Base-by-base conservation (phyloP, 2,113 vertebrate genomes). In the Pomatostomus ruficeps region DNA sequence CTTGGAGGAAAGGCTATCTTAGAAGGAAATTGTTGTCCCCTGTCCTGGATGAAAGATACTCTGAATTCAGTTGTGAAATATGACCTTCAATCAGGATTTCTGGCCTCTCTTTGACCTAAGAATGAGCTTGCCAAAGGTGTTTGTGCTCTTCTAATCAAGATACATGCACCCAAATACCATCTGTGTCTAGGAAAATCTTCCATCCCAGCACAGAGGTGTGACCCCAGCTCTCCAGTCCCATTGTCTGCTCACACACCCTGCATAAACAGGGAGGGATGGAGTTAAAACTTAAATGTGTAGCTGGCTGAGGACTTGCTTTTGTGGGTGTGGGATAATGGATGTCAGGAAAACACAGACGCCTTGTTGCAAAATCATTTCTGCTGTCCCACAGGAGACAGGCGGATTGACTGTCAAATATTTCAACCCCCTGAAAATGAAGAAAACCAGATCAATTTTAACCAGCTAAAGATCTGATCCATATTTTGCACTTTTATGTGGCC, bases 71-170 rank as follows among this genome's bases (percentile, higher is more conserved):
- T 51, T 58, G 46, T 5, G 22, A 81, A 89, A 40, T 38, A 31
- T 0, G 12, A 38, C 12, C 14, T 49, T 40, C 66, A 76, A 70
- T 62, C 0, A 0, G 49, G 31, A 35, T 61, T 48, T 51, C 33
- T 40, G 28, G 4, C n/a, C 6, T 70, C 7, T 40, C 20, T 48
- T 49, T 58, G 22, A 54, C 29, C 22, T 61, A 35, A 57, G 31
- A 52, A 52, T 35, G 75, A 88, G 38, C 51, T 76, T 73, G 21
- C 17, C 68, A 74, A 51, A 87, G 43, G 36, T 70, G 40, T 31
- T 79, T 40, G 15, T 66, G 35, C 38, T 58, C 33, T 42, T 6
- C 54, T 46, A 42, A n/a, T 45, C 40, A 49, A 61, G 57, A 51
- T 33, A 7, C 14, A 12, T 0, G 0, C 18, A 23, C 54, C 28